Base-by-base conservation (phyloP, 2,113 vertebrate species). In the Myxocyprinus asiaticus region DNA sequence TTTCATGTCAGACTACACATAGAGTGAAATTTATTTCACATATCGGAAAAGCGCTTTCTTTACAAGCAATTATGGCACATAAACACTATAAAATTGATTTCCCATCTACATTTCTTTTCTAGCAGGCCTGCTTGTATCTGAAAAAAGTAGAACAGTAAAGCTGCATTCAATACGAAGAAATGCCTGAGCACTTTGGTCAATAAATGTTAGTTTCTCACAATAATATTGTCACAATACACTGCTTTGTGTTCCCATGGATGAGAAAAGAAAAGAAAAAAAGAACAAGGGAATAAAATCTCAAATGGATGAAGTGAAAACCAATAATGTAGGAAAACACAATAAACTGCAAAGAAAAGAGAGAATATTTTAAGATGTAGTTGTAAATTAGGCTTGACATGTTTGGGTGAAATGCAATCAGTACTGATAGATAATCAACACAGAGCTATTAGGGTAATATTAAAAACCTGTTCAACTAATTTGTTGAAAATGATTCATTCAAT, bases 311-410 rank as follows among this genome's bases (percentile, higher is more conserved):
- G 15, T 3, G 47, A 51, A 48, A 22, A 4, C 47, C 67, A 67
- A 50, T 67, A 67, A 67, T 12, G 15, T 44, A 51, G 17, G 15
- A 50, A 67, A 51, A 33, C 66, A 22, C 47, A 51, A 50, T 51
- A 50, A 9, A 68, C 15, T 51, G 17, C 15, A 51, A 51, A 50
- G 33, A 51, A 50, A 68, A 68, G n/a, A 68, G 66, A 67, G 45
- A 14, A 47, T 67, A 47, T 67, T 67, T n/a, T n/a, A n/a, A 67
- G 65, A 68, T 11, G 66, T 67, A 67, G 47, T 15, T 11, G 47
- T 67, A 6, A 8, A 9, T 47, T 44, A 65, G n/a, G n/a, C n/a
- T n/a, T n/a, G n/a, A n/a, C 33, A 65, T 65, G 42, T n/a, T n/a
- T n/a, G n/a, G 48, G 14, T 15, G n/a, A 17, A 33, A n/a, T 6